Evolutionary conservation across 2,797 vertebrate genomes (phyloP).

Genomic region (Halcyon badia): DNA sequence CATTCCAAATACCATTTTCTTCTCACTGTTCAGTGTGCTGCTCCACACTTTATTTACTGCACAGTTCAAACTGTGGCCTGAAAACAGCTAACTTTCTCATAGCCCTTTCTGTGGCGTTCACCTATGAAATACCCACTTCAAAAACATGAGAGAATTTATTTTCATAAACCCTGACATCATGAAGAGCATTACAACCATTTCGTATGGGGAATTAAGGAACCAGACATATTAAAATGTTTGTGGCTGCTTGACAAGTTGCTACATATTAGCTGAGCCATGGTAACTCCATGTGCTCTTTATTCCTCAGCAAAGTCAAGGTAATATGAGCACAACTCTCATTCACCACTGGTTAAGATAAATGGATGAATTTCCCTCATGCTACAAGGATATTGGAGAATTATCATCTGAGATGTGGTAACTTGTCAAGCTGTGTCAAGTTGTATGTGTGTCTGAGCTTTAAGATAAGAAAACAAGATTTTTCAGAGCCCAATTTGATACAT

Average conservation of each 20-base stretch:
- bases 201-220: conserved; percentile 1
- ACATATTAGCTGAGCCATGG: conserved; percentile 18
- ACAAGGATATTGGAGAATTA: background rate
- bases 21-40: background rate
- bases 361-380: background rate
- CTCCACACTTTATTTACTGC: conserved; percentile 27
- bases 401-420: background rate
- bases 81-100: conserved; percentile 7
- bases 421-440: background rate
- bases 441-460: background rate
- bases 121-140: background rate
- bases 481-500: conserved; percentile 8
- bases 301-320: conserved; percentile 22
- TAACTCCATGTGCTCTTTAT: conserved; percentile 10
- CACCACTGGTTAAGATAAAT: conserved; percentile 3
- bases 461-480: background rate
- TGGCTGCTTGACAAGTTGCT: background rate
- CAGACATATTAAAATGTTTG: background rate
- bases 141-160: background rate
- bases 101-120: background rate
- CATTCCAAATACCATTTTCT: background rate
- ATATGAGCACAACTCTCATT: background rate
- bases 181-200: background rate
- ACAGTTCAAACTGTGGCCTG: conserved; percentile 4
- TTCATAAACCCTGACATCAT: background rate